These are phyloP conservation scores for Nudaria mundana DNA, from an alignment of 2,888 invertebrate genomes.

Conservation along the genomic window DNA sequence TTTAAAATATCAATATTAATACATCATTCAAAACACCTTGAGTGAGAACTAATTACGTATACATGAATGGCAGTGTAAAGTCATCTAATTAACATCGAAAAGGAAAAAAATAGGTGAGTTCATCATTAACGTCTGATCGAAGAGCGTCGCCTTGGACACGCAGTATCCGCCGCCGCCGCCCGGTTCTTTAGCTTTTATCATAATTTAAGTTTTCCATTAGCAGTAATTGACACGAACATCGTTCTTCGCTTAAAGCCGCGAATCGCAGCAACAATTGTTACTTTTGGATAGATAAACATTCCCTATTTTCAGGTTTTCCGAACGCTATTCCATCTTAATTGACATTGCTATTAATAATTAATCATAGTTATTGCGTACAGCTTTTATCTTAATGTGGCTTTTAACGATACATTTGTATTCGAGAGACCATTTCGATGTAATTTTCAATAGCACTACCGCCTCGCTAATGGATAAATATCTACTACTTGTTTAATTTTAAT, in stretches of 20 bases:
- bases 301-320: constrained; percentile 69
- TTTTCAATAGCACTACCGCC: constrained; percentile 59
- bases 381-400: constrained; percentile 77
- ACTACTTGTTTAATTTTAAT: constrained; percentile 62
- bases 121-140: constrained; percentile 37
- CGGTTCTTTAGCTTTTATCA: constrained; percentile 77
- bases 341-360: constrained; percentile 76
- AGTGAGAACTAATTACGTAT: neutral
- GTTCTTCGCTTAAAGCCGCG: constrained; percentile 76
- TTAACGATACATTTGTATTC: constrained; percentile 72
- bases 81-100: constrained; percentile 1
- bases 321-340: constrained; percentile 68
- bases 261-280: constrained; percentile 68
- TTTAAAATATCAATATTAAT: too few species aligned
- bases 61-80: neutral
- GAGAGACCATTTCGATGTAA: constrained; percentile 69
- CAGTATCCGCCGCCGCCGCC: constrained; percentile 63
- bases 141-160: constrained; percentile 41
- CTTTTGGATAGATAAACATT: constrained; percentile 75
- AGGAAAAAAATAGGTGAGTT: constrained; percentile 22
- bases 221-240: constrained; percentile 79
- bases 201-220: constrained; percentile 82
- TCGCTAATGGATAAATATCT: constrained; percentile 72
- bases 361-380: constrained; percentile 72
- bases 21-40: too few species aligned